Percentiles rank a stretch among this genome's conserved stretches.
Evolutionary conservation across 2,888 invertebrate species (phyloP).

Genomic region (Notodonta dromedarius): DNA sequence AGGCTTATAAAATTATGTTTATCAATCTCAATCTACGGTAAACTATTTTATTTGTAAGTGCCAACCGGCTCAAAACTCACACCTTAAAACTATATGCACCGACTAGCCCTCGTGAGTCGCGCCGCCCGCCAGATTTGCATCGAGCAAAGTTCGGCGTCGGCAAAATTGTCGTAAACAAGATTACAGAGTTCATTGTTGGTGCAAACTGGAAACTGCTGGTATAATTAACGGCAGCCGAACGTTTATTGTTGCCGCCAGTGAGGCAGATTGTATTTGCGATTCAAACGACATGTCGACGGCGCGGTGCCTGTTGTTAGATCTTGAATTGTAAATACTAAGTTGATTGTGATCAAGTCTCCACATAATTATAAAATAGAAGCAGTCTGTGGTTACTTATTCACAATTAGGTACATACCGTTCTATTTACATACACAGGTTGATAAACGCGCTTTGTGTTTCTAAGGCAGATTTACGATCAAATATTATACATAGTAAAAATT

Average conservation of each 20-base stretch:
- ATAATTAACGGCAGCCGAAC: constrained; percentile 57
- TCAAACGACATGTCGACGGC: constrained; percentile 15
- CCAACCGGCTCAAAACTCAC: neutral
- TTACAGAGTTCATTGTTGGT: constrained; percentile 56
- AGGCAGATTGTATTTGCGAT: constrained; percentile 47
- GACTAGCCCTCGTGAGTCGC: constrained; percentile 5
- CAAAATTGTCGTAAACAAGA: constrained; percentile 62
- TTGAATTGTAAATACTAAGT: constrained; percentile 5
- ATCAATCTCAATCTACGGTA: too few species aligned
- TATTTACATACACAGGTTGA: too few species aligned
- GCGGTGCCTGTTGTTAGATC: constrained; percentile 6
- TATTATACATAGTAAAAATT: too few species aligned
- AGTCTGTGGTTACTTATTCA: too few species aligned
- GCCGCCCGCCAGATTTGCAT: constrained; percentile 48
- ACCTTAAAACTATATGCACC: too few species aligned
- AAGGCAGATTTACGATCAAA: too few species aligned
- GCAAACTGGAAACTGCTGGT: constrained; percentile 44
- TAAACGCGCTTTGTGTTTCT: too few species aligned
- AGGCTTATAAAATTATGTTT: too few species aligned
- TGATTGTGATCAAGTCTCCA: neutral
- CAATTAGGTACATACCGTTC: too few species aligned
- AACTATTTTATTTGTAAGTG: neutral
- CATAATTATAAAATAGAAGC: neutral
- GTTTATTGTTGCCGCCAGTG: constrained; percentile 41
- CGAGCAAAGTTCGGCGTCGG: constrained; percentile 48